A percentile compares a stretch with the other conserved stretches of the same genome.
These are phyloP conservation scores for Tangara arthus DNA, from an alignment of 2,797 vertebrate genomes.

Conservation along the genomic window DNA sequence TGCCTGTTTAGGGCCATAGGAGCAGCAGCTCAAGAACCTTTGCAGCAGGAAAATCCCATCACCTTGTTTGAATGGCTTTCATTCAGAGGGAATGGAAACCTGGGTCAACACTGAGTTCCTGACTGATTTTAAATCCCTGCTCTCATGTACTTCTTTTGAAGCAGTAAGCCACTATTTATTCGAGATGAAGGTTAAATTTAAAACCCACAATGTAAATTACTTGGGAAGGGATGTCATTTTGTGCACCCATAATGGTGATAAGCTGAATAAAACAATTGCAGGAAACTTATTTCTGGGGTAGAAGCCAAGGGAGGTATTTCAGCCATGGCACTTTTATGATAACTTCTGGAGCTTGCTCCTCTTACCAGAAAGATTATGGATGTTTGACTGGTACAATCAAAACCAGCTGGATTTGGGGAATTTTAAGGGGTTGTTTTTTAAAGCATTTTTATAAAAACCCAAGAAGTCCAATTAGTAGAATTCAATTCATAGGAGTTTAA, in stretches of 20 bases:
- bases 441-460: background rate
- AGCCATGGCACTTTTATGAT: background rate
- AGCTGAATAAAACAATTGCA: background rate
- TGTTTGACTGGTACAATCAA: background rate
- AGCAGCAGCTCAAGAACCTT: background rate
- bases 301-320: background rate
- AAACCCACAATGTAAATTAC: background rate
- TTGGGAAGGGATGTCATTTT: background rate
- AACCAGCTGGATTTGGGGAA: background rate
- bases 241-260: background rate
- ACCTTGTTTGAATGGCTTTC: background rate
- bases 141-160: background rate
- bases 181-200: background rate
- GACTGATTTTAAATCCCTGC: background rate
- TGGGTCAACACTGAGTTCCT: background rate
- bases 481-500: slow-evolving; percentile 23
- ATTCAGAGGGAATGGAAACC: background rate
- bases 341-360: background rate
- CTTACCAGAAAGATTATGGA: background rate
- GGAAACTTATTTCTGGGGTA: background rate
- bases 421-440: background rate
- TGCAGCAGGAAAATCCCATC: background rate
- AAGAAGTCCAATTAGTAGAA: slow-evolving; percentile 57
- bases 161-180: background rate
- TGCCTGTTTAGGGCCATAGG: background rate